Conservation (phyloP, 2,888 invertebrate genomes). For the Ophioninae sp. region DNA sequence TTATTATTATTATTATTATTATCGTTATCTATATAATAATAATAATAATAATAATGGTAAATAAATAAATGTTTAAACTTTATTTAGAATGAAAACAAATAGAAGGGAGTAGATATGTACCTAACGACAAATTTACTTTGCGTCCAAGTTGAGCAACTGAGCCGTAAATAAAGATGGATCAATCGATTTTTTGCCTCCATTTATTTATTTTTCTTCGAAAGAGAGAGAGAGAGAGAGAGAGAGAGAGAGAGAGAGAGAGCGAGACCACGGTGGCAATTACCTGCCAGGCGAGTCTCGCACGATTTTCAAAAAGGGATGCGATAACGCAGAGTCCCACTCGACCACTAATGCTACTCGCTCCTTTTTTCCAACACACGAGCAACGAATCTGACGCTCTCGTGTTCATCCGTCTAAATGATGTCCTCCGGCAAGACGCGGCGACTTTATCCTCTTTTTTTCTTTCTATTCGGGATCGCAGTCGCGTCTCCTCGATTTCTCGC, state of each 20-base stretch:
- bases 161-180: background rate
- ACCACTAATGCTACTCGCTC: slow-evolving; percentile 79
- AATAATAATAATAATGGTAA: too few relatives aligned
- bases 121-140: background rate
- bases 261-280: slow-evolving; percentile 55
- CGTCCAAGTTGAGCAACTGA: background rate
- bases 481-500: slow-evolving; percentile 30
- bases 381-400: slow-evolving; percentile 42
- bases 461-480: slow-evolving; percentile 3
- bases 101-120: too few relatives aligned
- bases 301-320: slow-evolving; percentile 73
- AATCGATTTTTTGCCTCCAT: slow-evolving; percentile 28
- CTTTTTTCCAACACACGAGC: slow-evolving; percentile 56
- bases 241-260: too few relatives aligned
- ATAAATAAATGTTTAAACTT: too few relatives aligned
- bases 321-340: slow-evolving; percentile 79
- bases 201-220: slow-evolving; percentile 36
- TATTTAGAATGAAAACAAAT: too few relatives aligned
- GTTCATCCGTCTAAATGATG: slow-evolving; percentile 75
- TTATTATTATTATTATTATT: too few relatives aligned
- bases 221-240: slow-evolving; percentile 14
- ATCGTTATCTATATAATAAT: too few relatives aligned
- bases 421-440: slow-evolving; percentile 65
- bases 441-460: slow-evolving; percentile 44
- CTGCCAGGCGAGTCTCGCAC: slow-evolving; percentile 68